Base-by-base conservation (phyloP, 2,797 vertebrate species). In the Typhlichthys subterraneus region DNA sequence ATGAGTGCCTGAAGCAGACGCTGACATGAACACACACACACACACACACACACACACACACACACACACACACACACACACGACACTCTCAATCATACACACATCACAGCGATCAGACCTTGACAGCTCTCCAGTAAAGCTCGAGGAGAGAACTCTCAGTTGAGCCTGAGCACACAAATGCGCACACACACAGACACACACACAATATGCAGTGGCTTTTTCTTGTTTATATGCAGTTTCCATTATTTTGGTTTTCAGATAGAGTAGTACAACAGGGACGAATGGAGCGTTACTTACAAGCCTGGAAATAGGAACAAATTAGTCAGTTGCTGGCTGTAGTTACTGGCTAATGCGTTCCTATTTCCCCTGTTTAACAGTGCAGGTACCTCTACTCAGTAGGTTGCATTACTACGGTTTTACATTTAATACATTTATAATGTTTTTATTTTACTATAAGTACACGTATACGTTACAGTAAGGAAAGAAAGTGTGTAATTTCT, bases 1-100 rank as follows among this genome's bases (percentile, higher is more conserved):
- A 89, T 87, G 87, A 91, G 88, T 87, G 88, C 90, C 90, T 83
- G 79, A 84, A 76, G 90, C 90, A 83, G 83, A 73, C 82, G 70
- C 81, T 89, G 90, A 90, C 89, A 88, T 83, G 85, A 83, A 73
- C 83, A 75, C 70, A 81, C 72, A 84, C 76, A 72, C 82, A 81
- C 81, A 83, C 45, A 54, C 61, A 63, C 50, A n/a, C 12, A 12
- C 42, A 31, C 61, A 63, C 61, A 54, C 61, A 63, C 50, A n/a
- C 12, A 12, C 42, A 31, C 61, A 63, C 61, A 88, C 81, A 54
- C 61, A 63, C 50, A n/a, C 12, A 12, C 42, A 31, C 61, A 63
- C 61, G 14, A 48, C 57, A 59, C 51, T 29, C n/a, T 45, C 49
- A 65, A 23, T 23, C 55, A 45, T 17, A 86, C 85, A 80, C 84